Evolutionary conservation across 2,113 vertebrate genomes (phyloP).

Genomic region (Solenodon paradoxus): DNA sequence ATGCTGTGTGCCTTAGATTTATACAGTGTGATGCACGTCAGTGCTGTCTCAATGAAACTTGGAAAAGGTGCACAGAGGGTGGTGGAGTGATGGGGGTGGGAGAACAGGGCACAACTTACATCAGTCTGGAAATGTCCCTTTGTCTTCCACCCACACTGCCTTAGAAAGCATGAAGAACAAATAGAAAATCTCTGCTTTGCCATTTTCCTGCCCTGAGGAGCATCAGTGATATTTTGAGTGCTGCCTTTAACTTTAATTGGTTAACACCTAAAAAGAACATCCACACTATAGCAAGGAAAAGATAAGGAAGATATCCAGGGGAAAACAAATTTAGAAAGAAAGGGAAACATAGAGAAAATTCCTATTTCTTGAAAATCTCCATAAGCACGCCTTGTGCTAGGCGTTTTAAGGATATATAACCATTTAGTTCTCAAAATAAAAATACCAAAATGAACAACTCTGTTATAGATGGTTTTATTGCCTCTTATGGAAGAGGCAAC

Average conservation of each 20-base stretch:
- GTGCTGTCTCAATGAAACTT: neutral
- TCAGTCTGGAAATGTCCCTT: neutral
- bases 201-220: neutral
- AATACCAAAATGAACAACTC: neutral
- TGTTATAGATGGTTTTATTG: neutral
- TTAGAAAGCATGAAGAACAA: neutral
- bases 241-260: neutral
- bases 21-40: neutral
- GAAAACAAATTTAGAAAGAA: neutral
- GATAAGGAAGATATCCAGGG: neutral
- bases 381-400: neutral
- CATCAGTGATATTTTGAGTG: neutral
- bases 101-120: accelerated
- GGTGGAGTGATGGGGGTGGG: neutral
- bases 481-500: neutral
- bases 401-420: neutral
- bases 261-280: neutral
- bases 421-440: neutral
- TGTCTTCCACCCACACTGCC: neutral
- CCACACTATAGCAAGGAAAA: neutral
- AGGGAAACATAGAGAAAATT: neutral
- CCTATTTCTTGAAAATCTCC: neutral
- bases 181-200: neutral
- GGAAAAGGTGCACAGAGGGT: neutral
- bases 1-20: neutral